A percentile compares a stretch with the other conserved stretches of the same genome.
Conservation (phyloP, 2,113 vertebrate species). For the Megaceryle maxima region DNA sequence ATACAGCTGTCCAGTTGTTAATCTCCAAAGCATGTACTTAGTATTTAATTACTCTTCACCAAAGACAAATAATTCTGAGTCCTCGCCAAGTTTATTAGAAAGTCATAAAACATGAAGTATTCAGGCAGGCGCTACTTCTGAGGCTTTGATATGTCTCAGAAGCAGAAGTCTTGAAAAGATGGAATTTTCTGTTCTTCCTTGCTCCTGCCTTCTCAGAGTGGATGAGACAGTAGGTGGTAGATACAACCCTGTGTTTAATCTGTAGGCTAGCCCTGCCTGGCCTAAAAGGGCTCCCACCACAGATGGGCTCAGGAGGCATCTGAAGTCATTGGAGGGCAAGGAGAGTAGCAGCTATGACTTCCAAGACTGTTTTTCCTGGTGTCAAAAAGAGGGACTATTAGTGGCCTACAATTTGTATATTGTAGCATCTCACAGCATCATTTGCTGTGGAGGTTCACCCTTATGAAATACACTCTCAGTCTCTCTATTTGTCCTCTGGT, state of each 20-base stretch:
- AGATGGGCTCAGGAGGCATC: not conserved
- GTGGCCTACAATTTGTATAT: not conserved
- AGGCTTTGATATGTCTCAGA: not conserved
- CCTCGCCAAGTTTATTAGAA: not conserved
- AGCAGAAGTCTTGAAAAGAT: not conserved
- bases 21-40: not conserved
- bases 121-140: not conserved
- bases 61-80: not conserved
- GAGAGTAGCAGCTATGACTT: not conserved
- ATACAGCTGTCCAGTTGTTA: not conserved
- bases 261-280: not conserved
- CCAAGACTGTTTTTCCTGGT: not conserved
- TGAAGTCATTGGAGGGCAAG: not conserved
- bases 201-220: not conserved
- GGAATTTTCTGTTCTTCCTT: not conserved
- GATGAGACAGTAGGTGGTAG: fast-evolving
- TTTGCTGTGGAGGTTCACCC: not conserved
- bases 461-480: not conserved
- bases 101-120: not conserved
- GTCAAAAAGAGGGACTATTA: not conserved
- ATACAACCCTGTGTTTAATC: not conserved
- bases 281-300: fast-evolving
- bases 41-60: slow-evolving; percentile 1
- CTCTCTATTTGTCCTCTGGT: not conserved
- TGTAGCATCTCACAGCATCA: not conserved